Conservation (phyloP, 2,888 invertebrate species). For the Tetragonisca angustula region DNA sequence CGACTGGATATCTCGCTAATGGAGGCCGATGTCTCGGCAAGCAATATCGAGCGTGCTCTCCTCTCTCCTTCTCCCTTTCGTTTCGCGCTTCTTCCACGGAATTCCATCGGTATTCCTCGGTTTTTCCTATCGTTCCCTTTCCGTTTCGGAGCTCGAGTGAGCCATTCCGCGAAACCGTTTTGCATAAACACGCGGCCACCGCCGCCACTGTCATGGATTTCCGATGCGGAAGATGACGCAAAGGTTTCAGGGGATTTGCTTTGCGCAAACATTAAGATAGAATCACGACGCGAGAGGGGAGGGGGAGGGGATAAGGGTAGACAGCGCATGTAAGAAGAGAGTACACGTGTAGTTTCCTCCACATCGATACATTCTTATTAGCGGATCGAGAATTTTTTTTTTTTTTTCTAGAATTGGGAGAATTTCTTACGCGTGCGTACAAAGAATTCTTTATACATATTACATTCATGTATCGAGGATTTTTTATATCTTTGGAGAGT, state of each 20-base stretch:
- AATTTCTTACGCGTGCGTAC: too few relatives aligned
- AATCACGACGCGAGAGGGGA: conserved; percentile 27
- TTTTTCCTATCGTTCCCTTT: not conserved
- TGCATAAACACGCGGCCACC: conserved; percentile 71
- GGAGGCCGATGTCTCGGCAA: conserved; percentile 66
- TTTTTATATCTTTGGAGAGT: too few relatives aligned
- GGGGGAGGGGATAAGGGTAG: too few relatives aligned
- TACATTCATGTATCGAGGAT: too few relatives aligned
- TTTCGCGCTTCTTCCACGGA: not conserved
- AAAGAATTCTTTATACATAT: too few relatives aligned
- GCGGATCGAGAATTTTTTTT: too few relatives aligned
- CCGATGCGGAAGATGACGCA: conserved; percentile 68
- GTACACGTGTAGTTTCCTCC: too few relatives aligned
- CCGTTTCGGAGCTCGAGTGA: conserved; percentile 40
- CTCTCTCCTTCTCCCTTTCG: conserved; percentile 26
- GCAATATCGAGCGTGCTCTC: not conserved
- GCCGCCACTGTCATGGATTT: conserved; percentile 63
- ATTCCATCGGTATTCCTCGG: conserved; percentile 16
- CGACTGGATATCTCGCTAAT: conserved; percentile 55
- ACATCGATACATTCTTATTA: too few relatives aligned
- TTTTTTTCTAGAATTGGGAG: too few relatives aligned
- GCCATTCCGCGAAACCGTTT: conserved; percentile 69
- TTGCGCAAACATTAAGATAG: conserved; percentile 66
- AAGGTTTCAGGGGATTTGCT: conserved; percentile 58
- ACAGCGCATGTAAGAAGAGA: too few relatives aligned